Evolutionary conservation across 2,113 vertebrate species (phyloP).

Genomic region (Elgaria multicarinata): DNA sequence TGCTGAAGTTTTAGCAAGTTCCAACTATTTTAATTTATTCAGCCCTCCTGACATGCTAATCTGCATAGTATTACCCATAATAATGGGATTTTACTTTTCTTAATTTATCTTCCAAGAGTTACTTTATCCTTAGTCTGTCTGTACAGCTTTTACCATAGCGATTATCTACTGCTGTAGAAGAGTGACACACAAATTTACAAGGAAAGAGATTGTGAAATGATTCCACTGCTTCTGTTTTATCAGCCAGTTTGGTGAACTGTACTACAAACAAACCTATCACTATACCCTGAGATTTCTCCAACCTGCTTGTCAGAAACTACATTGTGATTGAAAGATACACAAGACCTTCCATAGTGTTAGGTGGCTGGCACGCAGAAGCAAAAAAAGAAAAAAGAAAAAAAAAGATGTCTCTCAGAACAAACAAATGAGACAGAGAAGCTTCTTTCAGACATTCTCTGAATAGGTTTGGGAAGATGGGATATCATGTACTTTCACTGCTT

Average conservation of each 20-base stretch:
- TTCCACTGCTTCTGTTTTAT: conserved; percentile 43
- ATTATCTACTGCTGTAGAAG: conserved; percentile 43
- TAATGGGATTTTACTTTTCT: conserved; percentile 60
- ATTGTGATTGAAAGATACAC: background rate
- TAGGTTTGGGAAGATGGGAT: too few species aligned
- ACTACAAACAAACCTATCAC: conserved; percentile 20
- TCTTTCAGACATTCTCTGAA: too few species aligned
- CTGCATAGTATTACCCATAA: conserved; percentile 56
- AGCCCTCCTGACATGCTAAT: conserved; percentile 34
- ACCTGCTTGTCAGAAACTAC: conserved; percentile 43
- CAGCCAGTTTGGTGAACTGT: conserved; percentile 27
- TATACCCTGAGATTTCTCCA: background rate
- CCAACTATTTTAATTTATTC: conserved; percentile 58
- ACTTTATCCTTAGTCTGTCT: conserved; percentile 39
- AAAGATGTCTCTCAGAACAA: too few species aligned
- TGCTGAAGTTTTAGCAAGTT: conserved; percentile 30
- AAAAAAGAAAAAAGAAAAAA: too few species aligned
- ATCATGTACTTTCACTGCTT: too few species aligned
- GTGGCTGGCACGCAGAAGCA: too few species aligned
- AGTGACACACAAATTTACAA: conserved; percentile 32
- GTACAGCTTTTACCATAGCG: conserved; percentile 39
- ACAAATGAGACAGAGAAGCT: too few species aligned
- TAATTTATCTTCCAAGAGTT: conserved; percentile 61
- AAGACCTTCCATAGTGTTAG: background rate
- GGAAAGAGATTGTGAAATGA: background rate